These are phyloP conservation scores for Labeo calbasu DNA, from an alignment of 2,797 vertebrate species.

Conservation along the genomic window DNA sequence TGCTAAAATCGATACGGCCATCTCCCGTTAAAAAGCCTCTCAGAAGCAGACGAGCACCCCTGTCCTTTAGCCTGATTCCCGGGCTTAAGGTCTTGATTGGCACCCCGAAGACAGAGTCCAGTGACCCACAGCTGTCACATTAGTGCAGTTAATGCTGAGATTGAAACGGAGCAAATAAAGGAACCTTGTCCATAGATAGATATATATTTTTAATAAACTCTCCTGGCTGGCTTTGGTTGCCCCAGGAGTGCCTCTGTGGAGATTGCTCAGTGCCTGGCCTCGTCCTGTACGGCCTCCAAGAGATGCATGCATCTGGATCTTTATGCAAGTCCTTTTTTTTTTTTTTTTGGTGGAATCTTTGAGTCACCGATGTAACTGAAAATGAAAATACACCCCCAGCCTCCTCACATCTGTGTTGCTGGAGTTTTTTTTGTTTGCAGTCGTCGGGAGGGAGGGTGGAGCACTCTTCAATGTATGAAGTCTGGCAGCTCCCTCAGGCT, in stretches of 20 bases:
- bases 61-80: constrained; percentile 79
- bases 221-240: constrained; percentile 24
- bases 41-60: constrained; percentile 77
- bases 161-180: constrained; percentile 84
- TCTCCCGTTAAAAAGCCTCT: constrained; percentile 83
- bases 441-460: constrained; percentile 74
- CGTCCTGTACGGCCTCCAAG: not conserved
- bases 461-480: constrained; percentile 68
- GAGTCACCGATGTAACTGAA: constrained; percentile 81
- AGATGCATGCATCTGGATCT: constrained; percentile 59
- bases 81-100: constrained; percentile 83
- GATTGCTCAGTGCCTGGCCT: constrained; percentile 32
- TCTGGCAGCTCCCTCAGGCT: constrained; percentile 76
- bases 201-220: constrained; percentile 66
- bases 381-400: constrained; percentile 73
- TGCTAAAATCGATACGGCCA: constrained; percentile 80
- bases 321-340: constrained; percentile 66
- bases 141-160: constrained; percentile 83
- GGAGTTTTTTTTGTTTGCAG: constrained; percentile 68
- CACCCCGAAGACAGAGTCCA: constrained; percentile 72
- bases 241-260: not conserved
- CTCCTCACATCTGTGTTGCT: constrained; percentile 60
- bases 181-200: constrained; percentile 75
- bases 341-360: constrained; percentile 73
- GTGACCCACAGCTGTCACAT: constrained; percentile 87